Evolutionary conservation across 2,113 vertebrate species (phyloP), one percentile per base, ranked within the genome.

Genomic region (Craseonycteris thonglongyai): DNA sequence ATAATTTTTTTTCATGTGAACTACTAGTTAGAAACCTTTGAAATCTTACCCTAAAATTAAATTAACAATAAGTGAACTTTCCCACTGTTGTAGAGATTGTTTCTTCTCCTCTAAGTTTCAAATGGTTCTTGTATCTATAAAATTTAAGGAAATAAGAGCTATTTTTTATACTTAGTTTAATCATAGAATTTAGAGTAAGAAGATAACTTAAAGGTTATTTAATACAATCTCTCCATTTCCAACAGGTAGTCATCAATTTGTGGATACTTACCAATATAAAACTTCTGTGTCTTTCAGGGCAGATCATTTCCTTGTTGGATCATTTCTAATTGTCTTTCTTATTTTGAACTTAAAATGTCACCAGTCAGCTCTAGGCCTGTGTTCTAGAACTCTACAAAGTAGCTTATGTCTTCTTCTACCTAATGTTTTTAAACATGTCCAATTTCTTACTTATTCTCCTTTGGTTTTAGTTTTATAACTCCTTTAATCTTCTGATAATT

Each of bases 41-140:
- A 88, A 93, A 87, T 88, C 35, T 63, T 81, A 58, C 26, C 14
- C 47, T 66, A 79, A 72, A 96, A 63, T 71, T 90, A 89, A 89
- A 79, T 93, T 18, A 76, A 63, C 58, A 94, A 19, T 33, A n/a
- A 82, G 24, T 88, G 40, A 88, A 90, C 58, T 92, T 96, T 90
- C 6, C 22, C 7, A 81, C 24, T 3, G 58, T 63, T 85, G 11
- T 61, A 90, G 42, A 87, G 7, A 85, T 65, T 56, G 4, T 88
- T 49, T 87, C 65, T 49, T 87, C 65, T 79, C 19, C 42, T 93
- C 40, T 91, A 0, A 7, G 26, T 81, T 56, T 82, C 68, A 95
- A 85, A n/a, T 81, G 15, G 26, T 86, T 87, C 30, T 58, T 83
- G 10, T 75, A 47, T 79, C 9, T 83, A 40, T 83, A 59, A 75